Evolutionary conservation across 2,888 invertebrate species (phyloP), one percentile per base, ranked within the genome.

Genomic region (Caenorhabditis zanzibari): DNA sequence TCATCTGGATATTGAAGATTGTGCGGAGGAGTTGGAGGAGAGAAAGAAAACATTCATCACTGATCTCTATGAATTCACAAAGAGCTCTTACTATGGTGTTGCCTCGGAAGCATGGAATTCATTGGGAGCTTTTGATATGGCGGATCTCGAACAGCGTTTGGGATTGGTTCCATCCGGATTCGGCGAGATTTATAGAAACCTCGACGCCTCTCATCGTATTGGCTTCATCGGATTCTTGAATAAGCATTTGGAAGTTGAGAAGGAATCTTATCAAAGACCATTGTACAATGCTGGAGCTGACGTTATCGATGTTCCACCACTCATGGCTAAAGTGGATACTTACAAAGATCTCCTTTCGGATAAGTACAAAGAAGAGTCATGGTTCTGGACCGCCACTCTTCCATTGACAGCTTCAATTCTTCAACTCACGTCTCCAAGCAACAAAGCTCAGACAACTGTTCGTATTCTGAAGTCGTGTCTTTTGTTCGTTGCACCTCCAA

Each of bases 371-470:
- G 66, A 73, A 0, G 68, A 77, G n/a, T 14, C 77, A 4, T 82
- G 73, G 69, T 83, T 74, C 52, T 83, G 82, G 79, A 22, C 71
- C 12, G 52, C 79, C 4, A 79, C 77, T 6, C 66, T 83, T 10
- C 64, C 82, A 24, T 41, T 83, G 9, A 14, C 61, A 12, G 54
- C 58, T 19, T 44, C 59, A 0, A 83, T 79, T 41, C n/a, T 79
- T 16, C 79, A 77, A 28, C 35, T 77, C 12, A n/a, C 61, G 0
- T 47, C 73, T 22, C 35, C 74, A 2, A 73, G 54, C 22, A 82
- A 61, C 38, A 68, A 63, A 35, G 69, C 66, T 4, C 16, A 54
- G 6, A 32, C 26, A 0, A 64, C 74, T 0, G 19, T 68, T 0
- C 44, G 52, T 19, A 24, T 83, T n/a, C 24, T 81, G 35, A 49